Conservation (phyloP, 2,113 vertebrate genomes). For the Bungarus multicinctus region DNA sequence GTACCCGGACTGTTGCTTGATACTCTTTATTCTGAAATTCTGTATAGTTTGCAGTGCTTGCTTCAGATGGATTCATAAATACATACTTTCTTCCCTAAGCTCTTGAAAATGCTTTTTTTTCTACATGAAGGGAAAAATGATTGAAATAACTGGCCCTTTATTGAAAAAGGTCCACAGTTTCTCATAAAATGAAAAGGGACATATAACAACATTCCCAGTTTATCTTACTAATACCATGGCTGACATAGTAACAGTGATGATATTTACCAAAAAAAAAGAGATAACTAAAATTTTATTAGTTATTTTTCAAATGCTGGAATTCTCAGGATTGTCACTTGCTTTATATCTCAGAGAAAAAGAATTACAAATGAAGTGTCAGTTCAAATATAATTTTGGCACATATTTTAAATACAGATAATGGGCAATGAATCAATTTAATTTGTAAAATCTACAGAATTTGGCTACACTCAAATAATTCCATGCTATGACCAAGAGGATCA, state of each 20-base stretch:
- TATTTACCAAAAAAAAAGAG: background rate
- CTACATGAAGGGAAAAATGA: too few species aligned
- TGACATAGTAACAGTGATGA: background rate
- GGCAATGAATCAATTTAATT: background rate
- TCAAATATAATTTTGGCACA: background rate
- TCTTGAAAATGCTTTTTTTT: background rate
- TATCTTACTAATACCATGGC: background rate
- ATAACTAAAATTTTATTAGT: background rate
- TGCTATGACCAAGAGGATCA: background rate
- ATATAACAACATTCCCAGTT: background rate
- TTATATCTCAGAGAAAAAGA: background rate
- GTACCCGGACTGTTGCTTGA: background rate
- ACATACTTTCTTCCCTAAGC: background rate
- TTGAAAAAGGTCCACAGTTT: background rate
- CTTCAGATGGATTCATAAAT: background rate
- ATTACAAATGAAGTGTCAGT: background rate
- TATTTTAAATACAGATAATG: background rate
- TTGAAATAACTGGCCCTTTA: background rate
- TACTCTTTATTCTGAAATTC: background rate
- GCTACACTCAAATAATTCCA: background rate
- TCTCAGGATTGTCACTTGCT: background rate
- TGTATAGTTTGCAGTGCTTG: background rate
- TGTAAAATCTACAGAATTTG: background rate
- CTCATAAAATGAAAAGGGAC: background rate
- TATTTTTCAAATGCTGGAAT: background rate